Evolutionary conservation across 2,797 vertebrate genomes (phyloP), one percentile per base, ranked within the genome.

Genomic region (Cossypha niveicapilla): DNA sequence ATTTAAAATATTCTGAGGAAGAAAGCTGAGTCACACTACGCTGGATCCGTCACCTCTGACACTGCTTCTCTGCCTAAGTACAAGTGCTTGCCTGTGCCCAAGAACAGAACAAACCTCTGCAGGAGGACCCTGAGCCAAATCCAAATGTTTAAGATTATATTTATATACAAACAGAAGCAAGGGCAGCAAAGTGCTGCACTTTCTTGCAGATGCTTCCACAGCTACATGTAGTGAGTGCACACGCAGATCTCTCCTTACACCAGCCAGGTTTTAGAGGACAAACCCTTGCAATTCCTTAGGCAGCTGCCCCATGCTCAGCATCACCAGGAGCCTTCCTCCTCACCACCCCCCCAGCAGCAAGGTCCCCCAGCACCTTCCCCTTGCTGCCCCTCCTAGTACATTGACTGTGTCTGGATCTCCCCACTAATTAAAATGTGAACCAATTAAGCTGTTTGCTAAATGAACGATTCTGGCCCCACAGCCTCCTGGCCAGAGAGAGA

Each of bases 381-480:
- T 61, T 42, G 34, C 77, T 42, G 54, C 34, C 24, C 34, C 65
- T 57, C 2, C 10, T 1, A 57, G 82, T 0, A 1, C 17, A 15
- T 14, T 2, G 6, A n/a, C 76, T 80, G 83, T 34, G 32, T 23
- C 63, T 50, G 30, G 23, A 56, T 77, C 82, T 76, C 56, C 18
- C 13, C 1, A 2, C 89, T 95, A 93, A 97, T 96, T 93, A 91
- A 95, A 75, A 82, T 6, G 45, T 34, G 51, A 91, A 77, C 82
- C 85, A 96, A 93, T 97, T 80, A 86, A 92, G 56, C 86, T 92
- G 42, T 82, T 91, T 91, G 95, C 85, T 86, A 83, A 92, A 95
- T 88, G 75, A 96, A 92, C 6, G 7, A 77, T 80, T 96, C 89
- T 89, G 88, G 88, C 74, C 75, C 79, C 58, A 34, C 41, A 80